These are phyloP conservation scores for Crypturellus tataupa DNA, from an alignment of 2,797 vertebrate genomes.

Conservation along the genomic window DNA sequence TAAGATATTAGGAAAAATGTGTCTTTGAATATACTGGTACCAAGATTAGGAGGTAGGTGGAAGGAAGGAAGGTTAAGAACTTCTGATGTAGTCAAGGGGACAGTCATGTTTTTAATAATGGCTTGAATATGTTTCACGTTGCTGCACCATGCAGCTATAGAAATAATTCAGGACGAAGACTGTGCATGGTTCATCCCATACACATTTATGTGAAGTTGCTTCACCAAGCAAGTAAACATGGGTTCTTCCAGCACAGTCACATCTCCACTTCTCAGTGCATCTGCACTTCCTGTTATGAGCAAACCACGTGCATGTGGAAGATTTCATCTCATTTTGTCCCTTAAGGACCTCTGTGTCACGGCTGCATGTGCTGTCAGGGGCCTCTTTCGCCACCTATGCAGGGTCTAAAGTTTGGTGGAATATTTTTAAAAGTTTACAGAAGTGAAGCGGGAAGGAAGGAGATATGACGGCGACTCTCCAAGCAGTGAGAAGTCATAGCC, in stretches of 20 bases:
- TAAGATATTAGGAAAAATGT: not conserved
- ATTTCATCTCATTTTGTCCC: not conserved
- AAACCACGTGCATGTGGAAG: not conserved
- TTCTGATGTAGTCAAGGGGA: conserved; percentile 4
- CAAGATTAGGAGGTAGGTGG: not conserved
- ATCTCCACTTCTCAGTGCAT: not conserved
- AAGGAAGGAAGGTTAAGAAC: conserved; percentile 29
- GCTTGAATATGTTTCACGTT: not conserved
- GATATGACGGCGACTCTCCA: not conserved
- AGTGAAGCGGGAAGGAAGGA: not conserved
- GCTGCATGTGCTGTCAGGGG: not conserved
- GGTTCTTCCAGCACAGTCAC: not conserved
- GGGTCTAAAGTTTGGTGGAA: not conserved
- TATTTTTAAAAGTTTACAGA: not conserved
- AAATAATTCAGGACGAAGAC: not conserved
- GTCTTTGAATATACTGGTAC: not conserved
- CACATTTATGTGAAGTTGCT: not conserved
- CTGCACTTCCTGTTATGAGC: not conserved
- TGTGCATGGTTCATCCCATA: not conserved
- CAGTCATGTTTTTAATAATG: not conserved
- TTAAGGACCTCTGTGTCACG: not conserved
- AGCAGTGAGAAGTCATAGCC: not conserved
- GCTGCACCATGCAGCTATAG: not conserved
- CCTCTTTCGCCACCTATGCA: not conserved
- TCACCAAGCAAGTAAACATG: not conserved